phyloP scores from a whole-genome alignment of 1,140 invertebrate species.

The Notospermus geniculatus region DNA sequence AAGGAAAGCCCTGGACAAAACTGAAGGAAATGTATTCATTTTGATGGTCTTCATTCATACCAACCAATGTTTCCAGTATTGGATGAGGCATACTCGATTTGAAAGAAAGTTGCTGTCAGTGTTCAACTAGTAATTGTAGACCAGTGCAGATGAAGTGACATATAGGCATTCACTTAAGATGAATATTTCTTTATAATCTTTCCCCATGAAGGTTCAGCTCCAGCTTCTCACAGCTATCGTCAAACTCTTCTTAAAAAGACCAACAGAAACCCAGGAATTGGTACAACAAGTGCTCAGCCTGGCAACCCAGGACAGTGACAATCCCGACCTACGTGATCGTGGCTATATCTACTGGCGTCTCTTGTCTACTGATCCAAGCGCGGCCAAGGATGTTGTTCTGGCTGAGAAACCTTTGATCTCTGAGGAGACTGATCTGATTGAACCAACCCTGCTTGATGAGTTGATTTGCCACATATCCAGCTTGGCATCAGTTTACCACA shows the following conservation, averaged over 20 bases:
- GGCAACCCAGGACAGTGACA: conserved; percentile 84
- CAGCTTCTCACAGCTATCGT: conserved; percentile 97
- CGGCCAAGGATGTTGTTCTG: conserved; percentile 97
- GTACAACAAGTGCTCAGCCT: conserved; percentile 89
- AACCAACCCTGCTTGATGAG: conserved; percentile 96
- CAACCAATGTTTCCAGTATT: background rate
- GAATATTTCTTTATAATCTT: too few species aligned
- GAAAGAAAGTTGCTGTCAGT: background rate
- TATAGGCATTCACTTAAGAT: too few species aligned
- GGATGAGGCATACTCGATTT: background rate
- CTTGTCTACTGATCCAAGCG: conserved; percentile 96
- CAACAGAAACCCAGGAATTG: conserved; percentile 96
- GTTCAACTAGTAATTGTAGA: too few species aligned
- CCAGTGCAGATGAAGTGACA: too few species aligned
- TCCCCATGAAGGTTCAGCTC: conserved; percentile 88
- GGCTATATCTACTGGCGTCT: conserved; percentile 99
- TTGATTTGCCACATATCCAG: conserved; percentile 99
- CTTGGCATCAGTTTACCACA: conserved; percentile 98
- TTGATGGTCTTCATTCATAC: background rate
- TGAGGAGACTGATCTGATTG: conserved; percentile 97
- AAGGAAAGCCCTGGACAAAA: too few species aligned
- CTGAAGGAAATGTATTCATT: background rate
- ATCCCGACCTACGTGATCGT: conserved; percentile 96
- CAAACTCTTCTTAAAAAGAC: conserved; percentile 96
- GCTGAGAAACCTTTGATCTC: conserved; percentile 99